These are phyloP conservation scores for Metaphire vulgaris DNA, from an alignment of 1,140 invertebrate genomes.

Conservation along the genomic window DNA sequence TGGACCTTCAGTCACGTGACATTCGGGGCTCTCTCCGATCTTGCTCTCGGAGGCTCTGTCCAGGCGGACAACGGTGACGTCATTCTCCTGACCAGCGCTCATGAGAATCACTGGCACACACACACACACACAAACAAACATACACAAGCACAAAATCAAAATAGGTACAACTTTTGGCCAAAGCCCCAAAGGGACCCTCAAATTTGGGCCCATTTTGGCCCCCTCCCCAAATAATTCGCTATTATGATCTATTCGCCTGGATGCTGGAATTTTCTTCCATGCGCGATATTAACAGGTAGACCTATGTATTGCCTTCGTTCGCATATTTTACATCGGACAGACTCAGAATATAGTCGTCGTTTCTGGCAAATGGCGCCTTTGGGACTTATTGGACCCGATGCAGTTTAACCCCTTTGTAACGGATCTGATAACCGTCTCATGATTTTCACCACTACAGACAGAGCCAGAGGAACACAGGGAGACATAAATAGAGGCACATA, in stretches of 20 bases:
- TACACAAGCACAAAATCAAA: neutral
- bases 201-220: neutral
- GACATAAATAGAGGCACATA: too few relatives aligned
- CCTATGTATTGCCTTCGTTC: too few relatives aligned
- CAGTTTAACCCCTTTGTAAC: too few relatives aligned
- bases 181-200: too few relatives aligned
- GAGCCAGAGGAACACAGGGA: too few relatives aligned
- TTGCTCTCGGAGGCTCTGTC: neutral
- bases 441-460: too few relatives aligned
- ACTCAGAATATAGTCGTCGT: too few relatives aligned
- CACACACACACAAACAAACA: neutral
- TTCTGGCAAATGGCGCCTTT: too few relatives aligned
- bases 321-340: too few relatives aligned
- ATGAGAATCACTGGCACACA: neutral
- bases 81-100: neutral
- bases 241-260: neutral
- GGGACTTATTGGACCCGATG: too few relatives aligned
- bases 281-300: neutral
- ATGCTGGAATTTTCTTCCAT: neutral
- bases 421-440: too few relatives aligned
- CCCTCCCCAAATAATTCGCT: neutral
- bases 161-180: too few relatives aligned
- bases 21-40: neutral
- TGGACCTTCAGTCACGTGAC: neutral
- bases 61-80: neutral